Evolutionary conservation across 2,113 vertebrate genomes (phyloP).

Genomic region (Rhegmatorhina hoffmannsi): DNA sequence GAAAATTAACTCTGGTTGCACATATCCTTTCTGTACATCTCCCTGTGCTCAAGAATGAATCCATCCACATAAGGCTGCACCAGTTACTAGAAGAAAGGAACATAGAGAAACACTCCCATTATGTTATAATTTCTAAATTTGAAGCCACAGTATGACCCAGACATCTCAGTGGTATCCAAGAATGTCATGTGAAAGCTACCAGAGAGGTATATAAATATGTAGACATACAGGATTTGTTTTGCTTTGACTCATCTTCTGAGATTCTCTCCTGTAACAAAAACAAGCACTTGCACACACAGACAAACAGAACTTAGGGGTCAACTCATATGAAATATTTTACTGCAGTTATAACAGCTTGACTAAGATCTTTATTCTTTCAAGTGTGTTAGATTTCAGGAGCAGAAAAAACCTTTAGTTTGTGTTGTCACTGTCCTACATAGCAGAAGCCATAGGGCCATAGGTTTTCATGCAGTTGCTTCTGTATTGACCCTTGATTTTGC

Average conservation of each 20-base stretch:
- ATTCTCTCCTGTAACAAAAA: background rate
- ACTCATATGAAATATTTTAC: background rate
- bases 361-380: constrained; percentile 27
- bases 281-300: fast-evolving
- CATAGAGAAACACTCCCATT: background rate
- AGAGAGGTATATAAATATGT: background rate
- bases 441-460: background rate
- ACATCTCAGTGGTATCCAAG: background rate
- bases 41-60: background rate
- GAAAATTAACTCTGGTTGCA: background rate
- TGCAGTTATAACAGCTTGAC: background rate
- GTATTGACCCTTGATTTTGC: background rate
- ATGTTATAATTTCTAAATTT: background rate
- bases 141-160: background rate
- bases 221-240: background rate
- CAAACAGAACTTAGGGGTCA: background rate
- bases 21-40: background rate
- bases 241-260: background rate
- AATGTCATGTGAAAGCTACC: background rate
- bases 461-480: background rate
- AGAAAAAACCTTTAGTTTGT: background rate
- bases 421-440: background rate
- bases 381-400: background rate
- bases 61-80: background rate
- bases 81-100: background rate